A percentile compares a stretch with the other conserved stretches of the same genome.
Conservation (phyloP, 1,140 invertebrate species). For the Aphelenchoides fujianensis region DNA sequence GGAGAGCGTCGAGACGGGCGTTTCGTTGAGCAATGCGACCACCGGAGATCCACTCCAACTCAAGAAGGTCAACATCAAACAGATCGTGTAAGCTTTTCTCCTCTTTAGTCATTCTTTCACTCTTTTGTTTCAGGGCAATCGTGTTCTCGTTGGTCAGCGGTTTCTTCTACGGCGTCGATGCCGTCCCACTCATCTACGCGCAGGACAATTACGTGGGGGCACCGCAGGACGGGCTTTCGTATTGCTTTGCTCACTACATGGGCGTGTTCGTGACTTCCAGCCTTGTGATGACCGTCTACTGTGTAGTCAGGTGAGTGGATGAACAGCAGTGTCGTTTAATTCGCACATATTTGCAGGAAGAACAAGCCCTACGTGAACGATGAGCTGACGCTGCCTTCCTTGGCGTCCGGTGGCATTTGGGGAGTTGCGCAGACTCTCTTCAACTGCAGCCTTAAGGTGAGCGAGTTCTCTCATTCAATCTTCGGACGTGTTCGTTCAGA, state of each 20-base stretch:
- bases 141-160: neutral
- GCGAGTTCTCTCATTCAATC: no score
- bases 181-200: neutral
- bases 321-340: no score
- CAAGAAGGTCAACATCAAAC: no score
- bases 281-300: neutral
- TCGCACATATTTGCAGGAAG: no score
- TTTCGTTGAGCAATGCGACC: no score
- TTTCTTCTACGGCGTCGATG: constrained; percentile 10
- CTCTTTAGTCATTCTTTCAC: no score
- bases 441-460: no score
- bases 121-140: no score
- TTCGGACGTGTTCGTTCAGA: neutral
- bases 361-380: constrained; percentile 9
- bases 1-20: neutral
- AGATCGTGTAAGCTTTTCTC: no score
- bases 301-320: neutral
- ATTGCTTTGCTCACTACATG: constrained; percentile 19
- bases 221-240: constrained; percentile 8
- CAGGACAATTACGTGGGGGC: neutral
- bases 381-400: constrained; percentile 8
- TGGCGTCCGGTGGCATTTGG: neutral
- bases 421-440: constrained; percentile 6
- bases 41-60: no score
- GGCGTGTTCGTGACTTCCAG: constrained; percentile 16